These are phyloP conservation scores for Allophyes oxyacanthae DNA, from an alignment of 2,888 invertebrate genomes.

Conservation along the genomic window DNA sequence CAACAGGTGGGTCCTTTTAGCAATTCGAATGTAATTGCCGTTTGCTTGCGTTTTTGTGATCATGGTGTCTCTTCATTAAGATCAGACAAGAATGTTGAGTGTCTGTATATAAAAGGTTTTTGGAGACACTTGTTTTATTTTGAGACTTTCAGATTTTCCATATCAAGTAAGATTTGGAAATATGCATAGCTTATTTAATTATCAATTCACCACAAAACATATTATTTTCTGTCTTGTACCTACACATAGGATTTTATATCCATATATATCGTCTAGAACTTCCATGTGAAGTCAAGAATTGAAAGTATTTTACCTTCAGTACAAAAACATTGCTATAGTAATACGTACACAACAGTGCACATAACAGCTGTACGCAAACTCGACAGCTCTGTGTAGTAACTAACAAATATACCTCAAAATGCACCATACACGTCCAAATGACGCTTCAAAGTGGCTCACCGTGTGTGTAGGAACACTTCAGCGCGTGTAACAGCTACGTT, in stretches of 20 bases:
- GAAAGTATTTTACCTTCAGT: too few species aligned
- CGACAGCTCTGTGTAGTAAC: constrained; percentile 23
- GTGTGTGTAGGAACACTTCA: constrained; percentile 48
- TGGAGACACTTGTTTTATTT: constrained; percentile 2
- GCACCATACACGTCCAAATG: constrained; percentile 46
- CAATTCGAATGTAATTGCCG: constrained; percentile 83
- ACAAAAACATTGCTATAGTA: constrained; percentile 7
- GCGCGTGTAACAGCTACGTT: constrained; percentile 53
- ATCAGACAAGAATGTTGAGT: constrained; percentile 42
- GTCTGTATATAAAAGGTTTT: constrained; percentile 46
- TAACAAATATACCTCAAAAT: constrained; percentile 40
- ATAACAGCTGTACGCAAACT: constrained; percentile 30
- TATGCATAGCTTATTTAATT: too few species aligned
- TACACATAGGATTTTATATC: too few species aligned
- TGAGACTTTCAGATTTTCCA: constrained; percentile 2
- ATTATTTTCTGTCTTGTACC: too few species aligned
- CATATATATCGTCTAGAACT: too few species aligned
- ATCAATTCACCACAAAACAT: too few species aligned
- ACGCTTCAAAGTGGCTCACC: constrained; percentile 49
- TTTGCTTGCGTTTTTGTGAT: constrained; percentile 64
- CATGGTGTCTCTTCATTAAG: constrained; percentile 48
- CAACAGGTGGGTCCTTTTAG: constrained; percentile 86
- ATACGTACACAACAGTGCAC: constrained; percentile 10
- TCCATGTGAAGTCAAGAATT: too few species aligned
- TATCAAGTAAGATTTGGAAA: constrained; percentile 2